These are phyloP conservation scores for Drosophila atripex DNA, from an alignment of 2,888 invertebrate species.

Conservation along the genomic window DNA sequence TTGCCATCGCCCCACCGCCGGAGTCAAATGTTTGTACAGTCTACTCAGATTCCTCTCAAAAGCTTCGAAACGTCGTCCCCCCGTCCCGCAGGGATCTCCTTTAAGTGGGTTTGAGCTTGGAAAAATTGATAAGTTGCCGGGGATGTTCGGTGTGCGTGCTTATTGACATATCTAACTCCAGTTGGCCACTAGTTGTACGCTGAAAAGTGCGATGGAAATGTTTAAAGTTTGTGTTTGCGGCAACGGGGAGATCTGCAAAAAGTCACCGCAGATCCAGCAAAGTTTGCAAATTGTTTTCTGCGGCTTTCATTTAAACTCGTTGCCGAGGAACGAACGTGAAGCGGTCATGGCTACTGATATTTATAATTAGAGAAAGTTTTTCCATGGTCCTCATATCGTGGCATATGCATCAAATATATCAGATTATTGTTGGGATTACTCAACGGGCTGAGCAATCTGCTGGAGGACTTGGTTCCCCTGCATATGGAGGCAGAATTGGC, in stretches of 20 bases:
- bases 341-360: conserved; percentile 23
- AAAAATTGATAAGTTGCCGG: conserved; percentile 56
- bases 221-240: conserved; percentile 43
- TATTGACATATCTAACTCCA: conserved; percentile 51
- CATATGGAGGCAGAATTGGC: not conserved
- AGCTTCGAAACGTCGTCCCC: not conserved
- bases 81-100: conserved; percentile 14
- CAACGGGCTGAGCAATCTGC: not conserved
- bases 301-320: conserved; percentile 35
- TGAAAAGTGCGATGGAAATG: conserved; percentile 46
- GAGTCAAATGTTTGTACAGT: conserved; percentile 60
- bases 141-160: conserved; percentile 40
- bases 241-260: conserved; percentile 8
- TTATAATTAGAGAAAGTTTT: conserved; percentile 42
- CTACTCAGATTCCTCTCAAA: conserved; percentile 18
- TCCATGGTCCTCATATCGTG: conserved; percentile 2
- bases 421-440: conserved; percentile 2
- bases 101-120: conserved; percentile 29
- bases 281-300: conserved; percentile 44
- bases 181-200: conserved; percentile 8
- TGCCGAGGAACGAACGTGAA: conserved; percentile 26
- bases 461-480: not conserved
- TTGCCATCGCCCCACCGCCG: conserved; percentile 29
- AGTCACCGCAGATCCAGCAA: conserved; percentile 39
- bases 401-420: conserved; percentile 5